Percentiles rank a stretch among this genome's conserved stretches.
Evolutionary conservation across 2,888 invertebrate genomes (phyloP).

Genomic region (Eledone cirrhosa): DNA sequence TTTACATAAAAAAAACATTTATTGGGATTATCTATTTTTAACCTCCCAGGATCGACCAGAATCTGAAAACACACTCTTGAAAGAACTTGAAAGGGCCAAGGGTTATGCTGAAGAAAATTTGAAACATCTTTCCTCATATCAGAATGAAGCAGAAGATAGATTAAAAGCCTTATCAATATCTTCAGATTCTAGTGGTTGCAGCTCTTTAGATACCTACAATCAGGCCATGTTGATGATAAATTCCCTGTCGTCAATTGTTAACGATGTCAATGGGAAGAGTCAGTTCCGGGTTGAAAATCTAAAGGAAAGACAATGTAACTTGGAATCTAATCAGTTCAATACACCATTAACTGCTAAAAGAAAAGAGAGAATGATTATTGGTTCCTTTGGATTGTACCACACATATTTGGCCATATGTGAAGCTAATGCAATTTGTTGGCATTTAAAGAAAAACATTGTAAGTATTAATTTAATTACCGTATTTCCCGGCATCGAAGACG

Average conservation of each 20-base stretch:
- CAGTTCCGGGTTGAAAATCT: background rate
- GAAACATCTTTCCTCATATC: background rate
- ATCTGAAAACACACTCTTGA: background rate
- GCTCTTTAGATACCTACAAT: background rate
- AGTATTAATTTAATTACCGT: slow-evolving; percentile 36
- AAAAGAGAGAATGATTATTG: slow-evolving; percentile 29
- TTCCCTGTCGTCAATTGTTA: background rate
- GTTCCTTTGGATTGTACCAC: slow-evolving; percentile 55
- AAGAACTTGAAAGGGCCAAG: background rate
- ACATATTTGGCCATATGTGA: slow-evolving; percentile 59
- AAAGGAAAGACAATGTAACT: background rate
- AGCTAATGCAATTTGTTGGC: slow-evolving; percentile 64
- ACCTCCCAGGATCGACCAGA: background rate
- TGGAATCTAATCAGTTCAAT: background rate
- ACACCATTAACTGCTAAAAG: background rate
- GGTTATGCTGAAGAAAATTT: background rate
- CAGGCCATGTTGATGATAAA: slow-evolving; percentile 16
- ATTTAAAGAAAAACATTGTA: slow-evolving; percentile 60
- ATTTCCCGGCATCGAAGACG: too few relatives aligned
- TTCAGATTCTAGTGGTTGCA: background rate
- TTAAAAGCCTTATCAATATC: background rate
- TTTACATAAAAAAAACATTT: too few relatives aligned
- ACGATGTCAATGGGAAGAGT: background rate
- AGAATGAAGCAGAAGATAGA: background rate
- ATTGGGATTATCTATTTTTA: too few relatives aligned